Conservation (phyloP, 2,888 invertebrate species). For the Smittia sp. region DNA sequence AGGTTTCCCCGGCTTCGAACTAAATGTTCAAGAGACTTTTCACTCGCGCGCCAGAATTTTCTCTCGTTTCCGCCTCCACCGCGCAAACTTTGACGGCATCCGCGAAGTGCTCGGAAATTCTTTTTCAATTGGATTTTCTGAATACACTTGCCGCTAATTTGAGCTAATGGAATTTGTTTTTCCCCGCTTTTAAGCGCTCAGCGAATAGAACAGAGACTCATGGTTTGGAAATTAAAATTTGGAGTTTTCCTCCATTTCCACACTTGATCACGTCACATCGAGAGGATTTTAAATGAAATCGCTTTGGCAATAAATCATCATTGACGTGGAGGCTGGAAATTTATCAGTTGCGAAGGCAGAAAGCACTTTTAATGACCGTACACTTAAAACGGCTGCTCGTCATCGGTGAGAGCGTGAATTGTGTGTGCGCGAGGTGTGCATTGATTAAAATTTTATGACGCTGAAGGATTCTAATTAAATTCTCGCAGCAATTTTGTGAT, state of each 20-base stretch:
- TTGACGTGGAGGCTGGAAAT: conserved; percentile 9
- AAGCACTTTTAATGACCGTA: neutral
- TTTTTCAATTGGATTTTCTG: conserved; percentile 8
- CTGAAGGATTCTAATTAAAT: conserved; percentile 22
- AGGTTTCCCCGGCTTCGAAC: neutral
- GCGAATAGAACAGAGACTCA: conserved; percentile 19
- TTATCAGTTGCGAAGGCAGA: conserved; percentile 20
- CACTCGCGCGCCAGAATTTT: neutral
- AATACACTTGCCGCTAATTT: conserved; percentile 5
- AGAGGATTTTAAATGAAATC: conserved; percentile 15
- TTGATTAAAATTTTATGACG: conserved; percentile 25
- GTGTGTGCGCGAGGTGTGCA: neutral
- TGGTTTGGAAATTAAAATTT: conserved; percentile 26
- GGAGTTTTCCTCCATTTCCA: neutral
- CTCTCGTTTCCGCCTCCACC: neutral
- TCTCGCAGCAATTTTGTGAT: conserved; percentile 23
- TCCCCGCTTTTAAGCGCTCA: neutral
- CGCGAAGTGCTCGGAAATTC: neutral
- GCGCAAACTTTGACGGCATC: neutral
- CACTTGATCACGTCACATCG: conserved; percentile 29
- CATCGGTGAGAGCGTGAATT: neutral
- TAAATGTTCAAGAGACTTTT: neutral
- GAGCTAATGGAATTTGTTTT: conserved; percentile 26
- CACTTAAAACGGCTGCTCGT: conserved; percentile 14
- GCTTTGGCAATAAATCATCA: conserved; percentile 24